A percentile compares a stretch with the other conserved stretches of the same genome.
Evolutionary conservation across 2,888 invertebrate species (phyloP).

Genomic region (Tanytarsus gracilentus): DNA sequence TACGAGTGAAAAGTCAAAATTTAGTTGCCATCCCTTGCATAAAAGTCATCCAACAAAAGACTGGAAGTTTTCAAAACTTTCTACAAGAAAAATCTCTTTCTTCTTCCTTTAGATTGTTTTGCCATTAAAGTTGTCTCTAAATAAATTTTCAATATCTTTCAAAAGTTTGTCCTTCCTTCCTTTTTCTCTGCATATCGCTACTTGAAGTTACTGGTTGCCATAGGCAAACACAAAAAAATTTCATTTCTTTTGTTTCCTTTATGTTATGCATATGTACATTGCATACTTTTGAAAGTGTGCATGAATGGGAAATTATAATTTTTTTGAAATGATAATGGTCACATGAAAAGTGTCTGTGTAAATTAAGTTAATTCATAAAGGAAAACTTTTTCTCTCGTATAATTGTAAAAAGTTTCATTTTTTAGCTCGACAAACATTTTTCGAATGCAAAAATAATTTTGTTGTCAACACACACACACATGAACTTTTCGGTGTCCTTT

Average conservation of each 20-base stretch:
- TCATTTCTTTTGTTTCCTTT: too few species aligned
- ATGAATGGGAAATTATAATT: not conserved
- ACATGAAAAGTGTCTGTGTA: not conserved
- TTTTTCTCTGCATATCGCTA: not conserved
- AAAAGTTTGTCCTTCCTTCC: not conserved
- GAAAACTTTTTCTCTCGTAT: not conserved
- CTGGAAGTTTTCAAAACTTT: not conserved
- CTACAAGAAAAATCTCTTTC: not conserved
- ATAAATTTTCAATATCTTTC: conserved; percentile 22
- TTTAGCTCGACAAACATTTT: too few species aligned
- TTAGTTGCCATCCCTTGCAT: too few species aligned
- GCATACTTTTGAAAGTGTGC: not conserved
- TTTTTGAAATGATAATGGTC: not conserved
- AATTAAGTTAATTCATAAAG: not conserved
- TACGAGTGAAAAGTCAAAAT: too few species aligned
- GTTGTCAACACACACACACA: too few species aligned
- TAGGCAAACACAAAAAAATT: too few species aligned
- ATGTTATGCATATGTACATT: too few species aligned
- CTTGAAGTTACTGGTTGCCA: not conserved
- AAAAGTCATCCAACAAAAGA: too few species aligned
- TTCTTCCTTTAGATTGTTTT: conserved; percentile 16
- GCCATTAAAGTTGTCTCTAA: conserved; percentile 16
- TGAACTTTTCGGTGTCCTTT: too few species aligned
- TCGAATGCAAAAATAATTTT: not conserved
- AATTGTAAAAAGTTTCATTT: too few species aligned